phyloP scores from a whole-genome alignment of 2,113 vertebrate genomes.

The Heloderma charlesbogerti region DNA sequence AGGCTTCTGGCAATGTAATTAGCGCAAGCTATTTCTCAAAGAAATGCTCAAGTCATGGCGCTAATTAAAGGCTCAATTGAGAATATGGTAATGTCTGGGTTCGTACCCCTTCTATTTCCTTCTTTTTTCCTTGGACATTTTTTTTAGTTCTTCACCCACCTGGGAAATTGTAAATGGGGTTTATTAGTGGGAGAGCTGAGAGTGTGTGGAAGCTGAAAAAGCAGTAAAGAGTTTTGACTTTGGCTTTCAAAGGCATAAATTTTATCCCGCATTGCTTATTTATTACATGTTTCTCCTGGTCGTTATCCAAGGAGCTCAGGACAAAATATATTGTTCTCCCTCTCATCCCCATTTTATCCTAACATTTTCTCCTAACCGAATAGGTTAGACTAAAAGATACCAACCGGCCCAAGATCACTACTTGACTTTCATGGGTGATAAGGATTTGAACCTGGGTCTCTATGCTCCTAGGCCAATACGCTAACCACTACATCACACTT shows the following conservation, averaged over 20 bases:
- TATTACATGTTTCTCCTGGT: too few species aligned
- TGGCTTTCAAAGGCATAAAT: neutral
- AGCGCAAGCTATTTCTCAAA: neutral
- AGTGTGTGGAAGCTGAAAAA: too few species aligned
- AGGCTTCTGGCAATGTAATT: neutral
- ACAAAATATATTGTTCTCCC: neutral
- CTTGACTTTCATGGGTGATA: too few species aligned
- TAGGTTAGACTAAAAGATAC: neutral
- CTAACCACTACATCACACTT: neutral
- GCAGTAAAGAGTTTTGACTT: neutral
- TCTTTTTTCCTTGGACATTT: too few species aligned
- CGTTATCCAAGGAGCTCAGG: neutral
- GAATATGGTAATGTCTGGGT: neutral
- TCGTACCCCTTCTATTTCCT: neutral
- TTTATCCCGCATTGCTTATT: neutral
- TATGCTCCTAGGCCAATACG: neutral
- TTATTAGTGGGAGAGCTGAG: neutral
- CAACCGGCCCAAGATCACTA: too few species aligned
- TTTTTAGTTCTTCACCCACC: neutral
- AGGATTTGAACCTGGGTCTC: neutral
- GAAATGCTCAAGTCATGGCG: neutral
- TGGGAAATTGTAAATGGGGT: neutral
- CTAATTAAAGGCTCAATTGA: slow-evolving; percentile 5
- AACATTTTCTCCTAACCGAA: too few species aligned
- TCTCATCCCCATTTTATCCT: neutral